These are phyloP conservation scores for Leucophora obtusa DNA, from an alignment of 2,888 invertebrate species.

Conservation along the genomic window DNA sequence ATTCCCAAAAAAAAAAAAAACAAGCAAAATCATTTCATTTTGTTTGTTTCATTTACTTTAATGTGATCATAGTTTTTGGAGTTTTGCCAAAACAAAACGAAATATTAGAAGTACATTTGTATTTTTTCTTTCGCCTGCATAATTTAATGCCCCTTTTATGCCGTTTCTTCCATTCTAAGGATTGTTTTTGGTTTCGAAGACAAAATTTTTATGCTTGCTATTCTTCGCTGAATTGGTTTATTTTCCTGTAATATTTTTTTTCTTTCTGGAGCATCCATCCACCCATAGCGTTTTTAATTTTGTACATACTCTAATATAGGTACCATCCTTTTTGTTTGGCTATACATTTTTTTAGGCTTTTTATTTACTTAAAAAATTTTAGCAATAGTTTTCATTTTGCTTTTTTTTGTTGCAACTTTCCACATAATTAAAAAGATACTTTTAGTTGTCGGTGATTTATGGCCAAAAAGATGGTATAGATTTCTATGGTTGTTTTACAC, in stretches of 20 bases:
- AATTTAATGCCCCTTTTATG: constrained; percentile 39
- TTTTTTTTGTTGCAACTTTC: constrained; percentile 44
- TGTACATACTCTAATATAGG: not conserved
- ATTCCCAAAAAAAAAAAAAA: not conserved
- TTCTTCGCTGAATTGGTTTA: constrained; percentile 6
- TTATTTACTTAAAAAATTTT: constrained; percentile 43
- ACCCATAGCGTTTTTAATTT: constrained; percentile 5
- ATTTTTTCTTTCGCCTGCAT: constrained; percentile 33
- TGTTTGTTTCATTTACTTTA: constrained; percentile 54
- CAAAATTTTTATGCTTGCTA: not conserved
- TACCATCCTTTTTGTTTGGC: not conserved
- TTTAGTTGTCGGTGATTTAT: constrained; percentile 58
- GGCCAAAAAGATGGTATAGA: constrained; percentile 30
- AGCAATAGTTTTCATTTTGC: not conserved
- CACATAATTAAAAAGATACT: constrained; percentile 56
- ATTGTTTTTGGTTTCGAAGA: constrained; percentile 2
- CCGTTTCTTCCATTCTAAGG: constrained; percentile 31
- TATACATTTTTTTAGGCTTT: constrained; percentile 19
- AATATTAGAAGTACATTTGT: constrained; percentile 1
- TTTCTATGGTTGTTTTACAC: constrained; percentile 2
- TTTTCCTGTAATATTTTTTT: constrained; percentile 14
- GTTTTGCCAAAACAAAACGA: constrained; percentile 38
- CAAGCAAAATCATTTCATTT: constrained; percentile 40
- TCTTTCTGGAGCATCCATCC: not conserved
- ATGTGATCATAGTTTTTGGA: constrained; percentile 61